These are phyloP conservation scores for Carabus problematicus DNA, from an alignment of 2,888 invertebrate genomes.

Conservation along the genomic window DNA sequence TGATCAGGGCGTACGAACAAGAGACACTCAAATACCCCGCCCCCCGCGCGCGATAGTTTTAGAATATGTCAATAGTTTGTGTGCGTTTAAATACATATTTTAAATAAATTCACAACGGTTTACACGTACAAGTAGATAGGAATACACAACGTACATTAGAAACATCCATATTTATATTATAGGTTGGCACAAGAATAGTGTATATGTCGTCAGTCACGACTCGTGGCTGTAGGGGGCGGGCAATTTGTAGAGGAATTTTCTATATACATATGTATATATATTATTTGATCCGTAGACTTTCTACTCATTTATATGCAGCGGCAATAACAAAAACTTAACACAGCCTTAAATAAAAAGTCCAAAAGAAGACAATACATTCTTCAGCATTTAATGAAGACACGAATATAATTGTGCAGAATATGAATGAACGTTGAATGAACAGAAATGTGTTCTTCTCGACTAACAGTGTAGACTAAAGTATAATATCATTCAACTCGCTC, in stretches of 20 bases:
- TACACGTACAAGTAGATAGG: too few species aligned
- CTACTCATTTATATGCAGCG: too few species aligned
- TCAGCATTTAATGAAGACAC: too few species aligned
- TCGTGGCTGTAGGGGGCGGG: too few species aligned
- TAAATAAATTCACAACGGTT: not conserved
- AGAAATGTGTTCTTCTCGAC: not conserved
- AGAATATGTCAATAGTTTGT: not conserved
- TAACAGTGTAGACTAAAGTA: not conserved
- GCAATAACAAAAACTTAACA: too few species aligned
- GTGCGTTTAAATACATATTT: constrained; percentile 19
- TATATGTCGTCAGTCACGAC: too few species aligned
- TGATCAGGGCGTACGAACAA: too few species aligned
- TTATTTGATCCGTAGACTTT: too few species aligned
- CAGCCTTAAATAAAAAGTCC: not conserved
- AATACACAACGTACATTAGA: not conserved
- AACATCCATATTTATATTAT: constrained; percentile 6
- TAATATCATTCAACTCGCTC: constrained; percentile 29
- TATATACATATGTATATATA: too few species aligned
- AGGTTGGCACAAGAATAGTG: constrained; percentile 21
- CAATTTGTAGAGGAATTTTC: constrained; percentile 26
- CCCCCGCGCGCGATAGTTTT: too few species aligned
- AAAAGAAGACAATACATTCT: not conserved
- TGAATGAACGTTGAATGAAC: not conserved
- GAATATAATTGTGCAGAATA: not conserved
- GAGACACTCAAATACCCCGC: too few species aligned